Conservation (phyloP, 1,140 invertebrate genomes). For the Hormaphis cornu region DNA sequence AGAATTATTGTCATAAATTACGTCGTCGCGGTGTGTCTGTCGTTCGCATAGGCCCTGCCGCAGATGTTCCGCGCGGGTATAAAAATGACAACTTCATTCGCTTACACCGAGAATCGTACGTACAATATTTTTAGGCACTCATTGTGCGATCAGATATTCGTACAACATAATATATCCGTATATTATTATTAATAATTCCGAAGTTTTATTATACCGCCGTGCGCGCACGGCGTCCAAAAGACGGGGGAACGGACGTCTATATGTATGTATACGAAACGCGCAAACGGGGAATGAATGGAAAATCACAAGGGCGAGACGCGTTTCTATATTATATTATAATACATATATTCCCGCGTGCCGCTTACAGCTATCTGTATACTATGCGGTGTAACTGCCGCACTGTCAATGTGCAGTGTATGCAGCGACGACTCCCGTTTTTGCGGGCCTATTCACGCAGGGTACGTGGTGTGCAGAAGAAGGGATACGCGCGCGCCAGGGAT, state of each 20-base stretch:
- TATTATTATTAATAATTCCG: not conserved
- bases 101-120: no score
- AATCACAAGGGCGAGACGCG: conserved; percentile 7
- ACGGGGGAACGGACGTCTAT: not conserved
- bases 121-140: no score
- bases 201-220: not conserved
- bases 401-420: not conserved
- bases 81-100: conserved; percentile 23
- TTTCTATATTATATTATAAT: not conserved
- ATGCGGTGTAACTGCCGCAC: not conserved
- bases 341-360: not conserved
- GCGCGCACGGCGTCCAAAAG: conserved; percentile 14
- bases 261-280: not conserved
- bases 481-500: no score
- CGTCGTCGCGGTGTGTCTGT: not conserved
- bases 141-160: conserved; percentile 7
- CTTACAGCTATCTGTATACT: not conserved
- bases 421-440: not conserved
- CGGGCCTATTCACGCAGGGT: no score
- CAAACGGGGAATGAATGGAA: conserved; percentile 1
- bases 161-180: not conserved
- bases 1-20: conserved; percentile 8
- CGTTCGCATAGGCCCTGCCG: not conserved
- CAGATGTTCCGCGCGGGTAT: conserved; percentile 13
- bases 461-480: no score